Conservation (phyloP, 2,888 invertebrate species). For the Apotomis betuletana region DNA sequence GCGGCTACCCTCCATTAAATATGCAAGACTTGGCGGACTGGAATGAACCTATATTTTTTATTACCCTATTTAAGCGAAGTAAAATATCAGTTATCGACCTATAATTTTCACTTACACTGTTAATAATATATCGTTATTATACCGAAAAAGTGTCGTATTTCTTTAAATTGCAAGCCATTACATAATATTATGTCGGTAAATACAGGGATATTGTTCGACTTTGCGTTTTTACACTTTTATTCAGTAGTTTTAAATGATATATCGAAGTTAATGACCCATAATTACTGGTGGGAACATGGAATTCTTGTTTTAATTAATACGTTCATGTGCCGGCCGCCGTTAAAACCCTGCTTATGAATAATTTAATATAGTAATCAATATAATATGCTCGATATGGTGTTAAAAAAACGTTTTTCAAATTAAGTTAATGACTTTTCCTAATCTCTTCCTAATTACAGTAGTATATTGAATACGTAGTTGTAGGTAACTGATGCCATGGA, state of each 20-base stretch:
- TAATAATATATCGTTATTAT: background rate
- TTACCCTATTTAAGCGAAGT: background rate
- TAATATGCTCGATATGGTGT: constrained; percentile 22
- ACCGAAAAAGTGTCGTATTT: background rate
- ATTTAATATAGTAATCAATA: constrained; percentile 32
- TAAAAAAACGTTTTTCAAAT: constrained; percentile 5
- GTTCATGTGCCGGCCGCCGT: constrained; percentile 5
- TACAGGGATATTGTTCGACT: background rate
- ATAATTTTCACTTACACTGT: background rate
- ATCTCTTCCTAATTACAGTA: background rate
- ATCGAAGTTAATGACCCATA: constrained; percentile 28
- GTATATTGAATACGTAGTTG: too few relatives aligned
- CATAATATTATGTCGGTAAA: background rate
- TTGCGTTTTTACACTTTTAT: constrained; percentile 28
- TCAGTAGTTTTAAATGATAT: constrained; percentile 18
- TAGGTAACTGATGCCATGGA: too few relatives aligned
- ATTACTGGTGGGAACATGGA: constrained; percentile 30
- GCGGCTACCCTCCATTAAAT: constrained; percentile 36
- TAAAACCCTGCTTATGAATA: constrained; percentile 27
- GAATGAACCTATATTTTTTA: constrained; percentile 32
- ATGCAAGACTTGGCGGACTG: constrained; percentile 38
- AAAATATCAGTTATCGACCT: background rate
- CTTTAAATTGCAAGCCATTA: background rate
- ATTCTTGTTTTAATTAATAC: constrained; percentile 29
- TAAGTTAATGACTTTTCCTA: constrained; percentile 5